Percentiles rank a stretch among this genome's conserved stretches.
phyloP scores from a whole-genome alignment of 2,797 vertebrate species.

The Pelodytes ibericus region DNA sequence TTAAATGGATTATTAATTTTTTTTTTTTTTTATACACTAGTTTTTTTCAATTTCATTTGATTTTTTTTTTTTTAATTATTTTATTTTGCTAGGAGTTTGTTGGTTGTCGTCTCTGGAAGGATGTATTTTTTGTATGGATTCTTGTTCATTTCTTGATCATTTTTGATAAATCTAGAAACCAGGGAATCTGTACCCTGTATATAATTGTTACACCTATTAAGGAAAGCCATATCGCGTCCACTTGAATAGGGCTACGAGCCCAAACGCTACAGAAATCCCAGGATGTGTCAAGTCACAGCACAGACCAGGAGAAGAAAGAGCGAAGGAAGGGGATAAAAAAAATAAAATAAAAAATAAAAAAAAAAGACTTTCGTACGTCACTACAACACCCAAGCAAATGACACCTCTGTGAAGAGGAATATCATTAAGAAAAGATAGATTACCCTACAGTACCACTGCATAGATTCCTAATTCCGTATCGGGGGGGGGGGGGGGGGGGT shows the following conservation, averaged over 20 bases:
- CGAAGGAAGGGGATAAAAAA: too few species aligned
- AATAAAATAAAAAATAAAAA: too few species aligned
- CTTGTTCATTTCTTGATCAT: too few species aligned
- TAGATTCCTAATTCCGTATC: background rate
- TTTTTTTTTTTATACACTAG: too few species aligned
- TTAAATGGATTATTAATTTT: too few species aligned
- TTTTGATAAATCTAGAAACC: background rate
- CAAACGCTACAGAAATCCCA: background rate
- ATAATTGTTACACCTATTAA: background rate
- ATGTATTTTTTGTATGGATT: too few species aligned
- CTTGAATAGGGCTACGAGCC: background rate
- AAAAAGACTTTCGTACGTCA: background rate
- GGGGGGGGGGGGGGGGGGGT: too few species aligned
- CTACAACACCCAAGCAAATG: background rate
- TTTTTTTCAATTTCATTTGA: too few species aligned
- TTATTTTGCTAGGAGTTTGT: too few species aligned
- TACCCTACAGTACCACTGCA: background rate
- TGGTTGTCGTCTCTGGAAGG: too few species aligned
- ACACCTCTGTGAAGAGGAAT: slow-evolving; percentile 3
- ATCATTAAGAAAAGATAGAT: slow-evolving; percentile 16
- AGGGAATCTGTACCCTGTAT: background rate
- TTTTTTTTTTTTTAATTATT: too few species aligned
- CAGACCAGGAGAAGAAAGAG: slow-evolving; percentile 5
- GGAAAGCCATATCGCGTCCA: background rate
- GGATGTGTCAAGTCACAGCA: slow-evolving; percentile 9